Evolutionary conservation across 2,888 invertebrate species (phyloP), one percentile per base, ranked within the genome.

Genomic region (Ariolimax columbianus): DNA sequence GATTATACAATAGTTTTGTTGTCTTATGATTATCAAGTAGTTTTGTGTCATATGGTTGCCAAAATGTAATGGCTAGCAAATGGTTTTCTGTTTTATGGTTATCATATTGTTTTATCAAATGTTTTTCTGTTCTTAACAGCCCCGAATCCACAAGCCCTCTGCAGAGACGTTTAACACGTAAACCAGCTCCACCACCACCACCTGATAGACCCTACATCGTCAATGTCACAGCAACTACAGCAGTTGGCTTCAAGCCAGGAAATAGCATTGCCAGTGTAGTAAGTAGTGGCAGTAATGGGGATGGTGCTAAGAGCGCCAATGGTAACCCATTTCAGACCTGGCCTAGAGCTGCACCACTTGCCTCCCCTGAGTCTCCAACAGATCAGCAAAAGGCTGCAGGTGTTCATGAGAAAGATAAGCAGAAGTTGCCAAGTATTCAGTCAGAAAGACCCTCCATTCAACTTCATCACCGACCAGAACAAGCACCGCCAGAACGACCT

Each of bases 111-210:
- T n/a, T n/a, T n/a, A n/a, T n/a, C n/a, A n/a, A n/a, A n/a, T n/a
- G n/a, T n/a, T 47, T 59, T 84, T 63, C 75, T 80, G 43, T 83
- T 85, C 47, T 88, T n/a, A 73, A 43, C 75, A 91, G 91, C 51
- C 86, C 86, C 81, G 90, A 91, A 73, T 78, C 80, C 36, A 70
- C 82, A 9, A 89, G 89, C 66, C 88, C 90, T 77, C 70, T 88
- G 19, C 89, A 87, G 77, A 86, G 88, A 59, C 87, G 89, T 55
- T 77, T 77, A 26, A 86, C 89, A 38, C 88, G 90, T 82, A 92
- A 92, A 83, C 91, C 91, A 47, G 92, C 92, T 23, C 92, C 92
- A 11, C 90, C 90, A 36, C 91, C 91, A 47, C 91, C 91, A 9
- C 91, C 91, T 17, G 92, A 92, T 36, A 85, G 90, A 51, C 90